Percentiles rank a stretch among this genome's conserved stretches.
These are phyloP conservation scores for Drosophila nikananu DNA, from an alignment of 1,140 invertebrate genomes.

Conservation along the genomic window DNA sequence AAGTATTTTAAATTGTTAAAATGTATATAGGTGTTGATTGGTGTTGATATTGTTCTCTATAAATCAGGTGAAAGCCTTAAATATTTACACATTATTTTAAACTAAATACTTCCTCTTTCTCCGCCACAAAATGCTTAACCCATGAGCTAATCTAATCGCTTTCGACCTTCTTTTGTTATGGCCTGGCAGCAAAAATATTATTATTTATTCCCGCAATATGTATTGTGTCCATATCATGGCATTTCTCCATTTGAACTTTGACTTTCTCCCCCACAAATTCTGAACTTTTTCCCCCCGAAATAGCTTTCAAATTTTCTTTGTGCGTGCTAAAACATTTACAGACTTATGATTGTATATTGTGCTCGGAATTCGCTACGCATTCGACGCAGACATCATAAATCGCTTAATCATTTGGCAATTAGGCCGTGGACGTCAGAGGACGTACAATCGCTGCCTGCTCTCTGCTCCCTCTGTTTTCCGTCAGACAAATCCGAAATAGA, in stretches of 20 bases:
- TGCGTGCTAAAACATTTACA: slow-evolving; percentile 79
- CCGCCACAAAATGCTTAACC: neutral
- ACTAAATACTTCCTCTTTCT: neutral
- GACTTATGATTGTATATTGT: slow-evolving; percentile 79
- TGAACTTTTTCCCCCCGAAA: slow-evolving; percentile 26
- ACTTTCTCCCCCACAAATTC: slow-evolving; percentile 2
- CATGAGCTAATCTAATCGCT: slow-evolving; percentile 19
- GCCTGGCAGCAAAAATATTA: slow-evolving; percentile 1
- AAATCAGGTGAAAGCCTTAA: too few relatives aligned
- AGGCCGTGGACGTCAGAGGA: slow-evolving; percentile 61
- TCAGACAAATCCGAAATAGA: slow-evolving; percentile 46
- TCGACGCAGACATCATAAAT: slow-evolving; percentile 84
- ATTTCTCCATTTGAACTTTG: slow-evolving; percentile 40
- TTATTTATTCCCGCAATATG: slow-evolving; percentile 7
- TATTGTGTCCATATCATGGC: slow-evolving; percentile 23
- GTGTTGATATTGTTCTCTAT: too few relatives aligned
- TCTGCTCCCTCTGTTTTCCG: slow-evolving; percentile 28
- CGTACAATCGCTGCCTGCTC: slow-evolving; percentile 22
- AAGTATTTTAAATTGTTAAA: neutral
- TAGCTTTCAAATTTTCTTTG: slow-evolving; percentile 53
- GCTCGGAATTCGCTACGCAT: slow-evolving; percentile 71
- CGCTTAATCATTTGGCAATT: slow-evolving; percentile 85
- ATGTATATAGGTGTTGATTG: too few relatives aligned
- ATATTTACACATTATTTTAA: neutral
- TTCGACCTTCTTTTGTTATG: neutral